Conservation (phyloP, 2,888 invertebrate species). For the Clivina fossor region DNA sequence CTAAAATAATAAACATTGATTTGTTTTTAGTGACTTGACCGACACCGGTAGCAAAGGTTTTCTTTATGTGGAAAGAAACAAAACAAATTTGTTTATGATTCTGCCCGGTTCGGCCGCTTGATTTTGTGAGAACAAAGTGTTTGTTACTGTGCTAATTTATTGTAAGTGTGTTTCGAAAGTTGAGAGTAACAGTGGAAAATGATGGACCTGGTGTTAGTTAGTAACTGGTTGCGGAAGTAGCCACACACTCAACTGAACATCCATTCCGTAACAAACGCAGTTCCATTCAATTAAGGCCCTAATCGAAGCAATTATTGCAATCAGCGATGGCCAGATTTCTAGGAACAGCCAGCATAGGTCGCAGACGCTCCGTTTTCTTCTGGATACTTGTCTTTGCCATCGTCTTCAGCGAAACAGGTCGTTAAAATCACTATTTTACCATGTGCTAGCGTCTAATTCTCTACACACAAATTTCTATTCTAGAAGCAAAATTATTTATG, state of each 20-base stretch:
- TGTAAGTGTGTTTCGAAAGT: slow-evolving; percentile 7
- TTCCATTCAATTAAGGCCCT: too few species aligned
- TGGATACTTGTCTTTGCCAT: slow-evolving; percentile 20
- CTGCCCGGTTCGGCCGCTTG: too few species aligned
- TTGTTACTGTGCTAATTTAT: background rate
- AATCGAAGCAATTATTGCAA: too few species aligned
- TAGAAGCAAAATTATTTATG: too few species aligned
- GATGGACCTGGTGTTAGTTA: slow-evolving; percentile 10
- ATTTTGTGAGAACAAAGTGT: slow-evolving; percentile 1
- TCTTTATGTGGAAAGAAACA: too few species aligned
- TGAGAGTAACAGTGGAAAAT: slow-evolving; percentile 13
- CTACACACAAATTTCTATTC: too few species aligned
- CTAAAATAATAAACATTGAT: too few species aligned
- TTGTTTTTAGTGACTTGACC: too few species aligned
- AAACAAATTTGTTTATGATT: too few species aligned
- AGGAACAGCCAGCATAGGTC: slow-evolving; percentile 1
- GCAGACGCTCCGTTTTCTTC: slow-evolving; percentile 22
- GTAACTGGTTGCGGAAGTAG: background rate
- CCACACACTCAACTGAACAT: background rate
- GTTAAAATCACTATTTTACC: too few species aligned
- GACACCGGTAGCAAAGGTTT: too few species aligned
- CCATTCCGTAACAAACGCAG: slow-evolving; percentile 8
- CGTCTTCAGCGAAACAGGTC: slow-evolving; percentile 33
- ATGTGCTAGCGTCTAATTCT: too few species aligned
- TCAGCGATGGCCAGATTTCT: slow-evolving; percentile 12